Evolutionary conservation across 2,113 vertebrate species (phyloP).

Genomic region (Probosciger aterrimus): DNA sequence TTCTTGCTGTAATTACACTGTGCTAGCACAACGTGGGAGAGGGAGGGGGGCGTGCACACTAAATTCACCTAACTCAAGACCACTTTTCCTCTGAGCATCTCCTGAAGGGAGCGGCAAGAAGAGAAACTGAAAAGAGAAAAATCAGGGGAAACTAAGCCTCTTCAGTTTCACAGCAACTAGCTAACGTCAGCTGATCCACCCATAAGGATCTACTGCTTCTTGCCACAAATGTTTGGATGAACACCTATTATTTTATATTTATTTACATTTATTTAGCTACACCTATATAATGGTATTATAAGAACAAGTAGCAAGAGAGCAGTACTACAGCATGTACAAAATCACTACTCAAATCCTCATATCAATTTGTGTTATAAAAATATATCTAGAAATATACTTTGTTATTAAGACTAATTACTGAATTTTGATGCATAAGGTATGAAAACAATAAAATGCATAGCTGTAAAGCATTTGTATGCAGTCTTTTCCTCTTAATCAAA

Average conservation of each 20-base stretch:
- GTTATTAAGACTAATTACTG: background rate
- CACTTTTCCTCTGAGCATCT: background rate
- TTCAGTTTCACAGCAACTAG: background rate
- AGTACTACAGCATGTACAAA: background rate
- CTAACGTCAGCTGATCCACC: background rate
- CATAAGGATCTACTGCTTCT: background rate
- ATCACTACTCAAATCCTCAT: background rate
- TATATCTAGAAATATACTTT: background rate
- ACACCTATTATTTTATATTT: too few relatives aligned
- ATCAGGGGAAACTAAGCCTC: background rate
- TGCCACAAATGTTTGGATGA: background rate
- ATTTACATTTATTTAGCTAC: background rate
- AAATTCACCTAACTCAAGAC: background rate
- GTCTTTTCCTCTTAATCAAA: background rate
- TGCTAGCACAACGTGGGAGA: accelerated
- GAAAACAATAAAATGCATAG: background rate
- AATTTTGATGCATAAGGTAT: background rate
- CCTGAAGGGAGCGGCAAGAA: background rate
- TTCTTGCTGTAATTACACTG: background rate
- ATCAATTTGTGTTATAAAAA: background rate
- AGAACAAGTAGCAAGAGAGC: background rate
- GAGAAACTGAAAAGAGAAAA: background rate
- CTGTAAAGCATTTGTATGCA: background rate
- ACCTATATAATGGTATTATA: background rate
- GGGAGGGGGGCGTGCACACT: accelerated